Conservation (phyloP, 2,797 vertebrate genomes). For the Mustela erminea region DNA sequence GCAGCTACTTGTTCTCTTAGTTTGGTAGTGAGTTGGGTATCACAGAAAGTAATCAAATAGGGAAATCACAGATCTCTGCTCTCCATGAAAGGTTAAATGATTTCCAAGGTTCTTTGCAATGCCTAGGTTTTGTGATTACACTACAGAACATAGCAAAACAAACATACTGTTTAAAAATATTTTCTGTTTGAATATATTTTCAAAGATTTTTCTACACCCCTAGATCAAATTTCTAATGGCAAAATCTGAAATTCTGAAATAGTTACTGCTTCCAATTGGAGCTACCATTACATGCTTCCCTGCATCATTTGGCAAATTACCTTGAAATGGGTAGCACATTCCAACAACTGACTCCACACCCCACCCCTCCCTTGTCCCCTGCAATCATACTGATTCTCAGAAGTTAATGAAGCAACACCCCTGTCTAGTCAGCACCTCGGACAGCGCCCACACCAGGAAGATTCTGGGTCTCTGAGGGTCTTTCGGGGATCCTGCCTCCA, state of each 20-base stretch:
- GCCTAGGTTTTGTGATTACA: background rate
- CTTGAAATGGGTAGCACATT: background rate
- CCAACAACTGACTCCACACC: background rate
- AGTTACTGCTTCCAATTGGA: background rate
- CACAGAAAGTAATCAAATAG: background rate
- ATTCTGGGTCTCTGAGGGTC: accelerated
- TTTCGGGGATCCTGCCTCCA: background rate
- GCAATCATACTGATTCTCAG: background rate
- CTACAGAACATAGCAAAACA: background rate
- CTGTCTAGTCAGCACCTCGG: slow-evolving; percentile 34
- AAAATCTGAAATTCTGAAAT: slow-evolving; percentile 24
- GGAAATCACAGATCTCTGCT: background rate
- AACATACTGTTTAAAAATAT: background rate
- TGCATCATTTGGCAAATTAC: background rate
- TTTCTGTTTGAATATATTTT: slow-evolving; percentile 32
- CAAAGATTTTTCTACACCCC: slow-evolving; percentile 33
- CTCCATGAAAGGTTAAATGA: background rate
- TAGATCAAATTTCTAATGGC: slow-evolving; percentile 29
- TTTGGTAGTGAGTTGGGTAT: background rate
- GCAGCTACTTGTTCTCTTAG: background rate
- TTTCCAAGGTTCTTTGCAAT: background rate
- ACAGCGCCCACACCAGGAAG: background rate
- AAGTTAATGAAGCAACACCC: accelerated
- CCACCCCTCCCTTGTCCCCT: background rate
- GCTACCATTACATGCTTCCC: background rate